Evolutionary conservation across 2,797 vertebrate genomes (phyloP).

Genomic region (Chelonia mydas): DNA sequence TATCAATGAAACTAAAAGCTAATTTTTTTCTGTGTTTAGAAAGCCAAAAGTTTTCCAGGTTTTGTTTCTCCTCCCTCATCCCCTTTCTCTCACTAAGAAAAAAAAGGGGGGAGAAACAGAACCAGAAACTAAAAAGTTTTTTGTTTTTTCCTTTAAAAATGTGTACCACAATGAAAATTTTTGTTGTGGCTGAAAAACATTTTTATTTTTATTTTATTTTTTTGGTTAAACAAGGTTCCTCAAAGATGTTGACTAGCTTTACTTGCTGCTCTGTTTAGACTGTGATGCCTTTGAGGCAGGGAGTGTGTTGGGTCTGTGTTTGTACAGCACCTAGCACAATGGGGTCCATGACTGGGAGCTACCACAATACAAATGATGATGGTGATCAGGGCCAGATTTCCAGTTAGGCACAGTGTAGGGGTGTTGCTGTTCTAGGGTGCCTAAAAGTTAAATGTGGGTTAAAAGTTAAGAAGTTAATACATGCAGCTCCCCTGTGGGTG

Average conservation of each 20-base stretch:
- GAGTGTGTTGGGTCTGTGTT: background rate
- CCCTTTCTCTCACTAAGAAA: background rate
- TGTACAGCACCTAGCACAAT: background rate
- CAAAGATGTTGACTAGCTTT: background rate
- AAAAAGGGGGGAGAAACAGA: background rate
- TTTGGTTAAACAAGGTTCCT: background rate
- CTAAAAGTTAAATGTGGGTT: too few species aligned
- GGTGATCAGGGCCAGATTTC: background rate
- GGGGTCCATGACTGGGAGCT: background rate
- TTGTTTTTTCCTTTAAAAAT: background rate
- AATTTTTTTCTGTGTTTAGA: background rate
- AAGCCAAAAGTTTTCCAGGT: background rate
- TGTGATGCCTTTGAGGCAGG: background rate
- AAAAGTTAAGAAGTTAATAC: too few species aligned
- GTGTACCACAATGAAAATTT: background rate
- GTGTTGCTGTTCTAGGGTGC: too few species aligned
- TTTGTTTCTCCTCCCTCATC: background rate
- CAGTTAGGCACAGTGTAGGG: too few species aligned
- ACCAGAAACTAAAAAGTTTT: background rate
- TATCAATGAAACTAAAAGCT: background rate
- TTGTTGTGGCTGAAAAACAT: background rate
- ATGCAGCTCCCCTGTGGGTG: too few species aligned
- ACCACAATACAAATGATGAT: rapidly evolving
- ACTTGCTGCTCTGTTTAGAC: background rate
- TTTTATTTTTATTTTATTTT: too few species aligned